Evolutionary conservation across 2,113 vertebrate species (phyloP).

Genomic region (Nothocercus julius): DNA sequence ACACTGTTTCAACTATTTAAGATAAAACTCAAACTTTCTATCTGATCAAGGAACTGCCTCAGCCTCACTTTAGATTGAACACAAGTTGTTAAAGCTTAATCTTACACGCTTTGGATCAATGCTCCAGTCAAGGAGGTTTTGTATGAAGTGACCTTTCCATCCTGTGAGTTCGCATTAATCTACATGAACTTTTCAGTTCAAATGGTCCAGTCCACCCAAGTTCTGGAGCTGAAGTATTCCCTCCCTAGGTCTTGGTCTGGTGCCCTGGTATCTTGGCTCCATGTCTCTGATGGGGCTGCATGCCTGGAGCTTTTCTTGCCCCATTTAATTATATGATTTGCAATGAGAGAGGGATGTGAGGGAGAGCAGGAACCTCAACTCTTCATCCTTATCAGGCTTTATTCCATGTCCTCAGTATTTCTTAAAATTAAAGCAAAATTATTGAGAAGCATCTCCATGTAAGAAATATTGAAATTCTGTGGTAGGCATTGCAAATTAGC

Average conservation of each 20-base stretch:
- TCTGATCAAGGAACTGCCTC: not conserved
- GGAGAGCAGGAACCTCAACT: not conserved
- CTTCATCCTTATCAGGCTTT: not conserved
- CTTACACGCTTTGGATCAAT: not conserved
- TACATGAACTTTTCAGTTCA: not conserved
- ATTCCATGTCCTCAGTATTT: not conserved
- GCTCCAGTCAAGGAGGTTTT: not conserved
- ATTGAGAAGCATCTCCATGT: not conserved
- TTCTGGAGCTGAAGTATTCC: not conserved
- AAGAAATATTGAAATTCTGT: not conserved
- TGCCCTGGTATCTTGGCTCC: fast-evolving
- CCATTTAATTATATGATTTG: not conserved
- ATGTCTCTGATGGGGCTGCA: not conserved
- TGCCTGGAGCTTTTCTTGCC: not conserved
- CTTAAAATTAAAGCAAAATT: not conserved
- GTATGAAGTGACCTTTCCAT: not conserved
- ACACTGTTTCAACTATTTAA: not conserved
- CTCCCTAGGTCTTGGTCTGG: not conserved
- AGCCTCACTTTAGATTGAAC: not conserved
- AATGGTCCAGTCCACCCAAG: fast-evolving
- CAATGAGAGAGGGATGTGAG: not conserved
- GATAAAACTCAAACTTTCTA: not conserved
- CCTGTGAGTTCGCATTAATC: not conserved
- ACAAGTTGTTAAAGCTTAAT: not conserved
- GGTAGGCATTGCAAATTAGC: not conserved